Base-by-base conservation (phyloP, 2,888 invertebrate genomes). In the Drosophila dives region DNA sequence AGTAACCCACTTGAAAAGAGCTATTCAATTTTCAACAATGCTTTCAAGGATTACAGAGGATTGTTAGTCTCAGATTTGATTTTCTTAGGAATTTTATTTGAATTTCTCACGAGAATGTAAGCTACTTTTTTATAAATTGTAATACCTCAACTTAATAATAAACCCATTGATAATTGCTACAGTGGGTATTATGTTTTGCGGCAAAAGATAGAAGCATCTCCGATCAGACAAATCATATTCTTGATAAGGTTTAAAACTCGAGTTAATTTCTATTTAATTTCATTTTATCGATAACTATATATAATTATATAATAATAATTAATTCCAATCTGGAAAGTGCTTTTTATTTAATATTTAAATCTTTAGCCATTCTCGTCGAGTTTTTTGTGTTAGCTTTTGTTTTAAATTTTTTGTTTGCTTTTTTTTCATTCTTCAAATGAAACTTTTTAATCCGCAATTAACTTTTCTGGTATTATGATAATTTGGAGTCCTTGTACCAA, bases 401-500 rank as follows among this genome's bases (percentile, higher is more conserved):
- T 8, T 11, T 0, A 17, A 17, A 10, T n/a, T 34, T 59, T 11
- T 26, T 36, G 4, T n/a, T 7, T 6, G 29, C 6, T 29, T 40
- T 53, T 15, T 17, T 20, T 20, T 51, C n/a, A 12, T 55, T 40
- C 40, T 55, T 2, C 2, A 20, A 26, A 15, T 23, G 12, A 51
- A 51, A 61, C 50, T 40, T 50, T 50, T 20, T 38, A 50, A 50
- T 17, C 33, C 2, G 11, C 26, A 38, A 23, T 20, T 12, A 65
- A 51, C 20, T 38, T 26, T 50, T 33, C 42, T 49, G 34, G n/a
- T 15, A 15, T 49, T n/a, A 12, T 60, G 49, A 10, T 49, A 55
- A 53, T 54, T 59, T 38, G 42, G 12, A 33, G 36, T 42, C 56
- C 53, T 33, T 63, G 38, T 36, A 48, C 17, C 63, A 64, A 53